Percentiles rank a stretch among this genome's conserved stretches.
phyloP scores from a whole-genome alignment of 2,113 vertebrate genomes.

The Melanotaenia duboulayi region DNA sequence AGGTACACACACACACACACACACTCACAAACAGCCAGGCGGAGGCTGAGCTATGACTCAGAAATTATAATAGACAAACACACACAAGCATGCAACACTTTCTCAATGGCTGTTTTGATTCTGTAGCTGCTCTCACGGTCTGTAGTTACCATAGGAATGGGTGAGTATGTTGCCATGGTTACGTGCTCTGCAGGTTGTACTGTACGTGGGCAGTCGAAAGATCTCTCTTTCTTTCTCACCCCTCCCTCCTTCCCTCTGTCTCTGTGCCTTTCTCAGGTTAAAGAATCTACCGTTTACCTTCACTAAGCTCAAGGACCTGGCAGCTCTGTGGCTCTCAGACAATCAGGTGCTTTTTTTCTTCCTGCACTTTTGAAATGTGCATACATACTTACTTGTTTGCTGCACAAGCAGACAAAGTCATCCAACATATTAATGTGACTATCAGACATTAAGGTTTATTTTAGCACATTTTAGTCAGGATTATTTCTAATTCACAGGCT shows the following conservation, averaged over 20 bases:
- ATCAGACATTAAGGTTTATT: background rate
- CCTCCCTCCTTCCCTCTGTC: background rate
- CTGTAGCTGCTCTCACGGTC: constrained; percentile 24
- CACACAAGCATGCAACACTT: constrained; percentile 14
- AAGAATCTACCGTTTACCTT: constrained; percentile 99
- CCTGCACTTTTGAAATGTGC: background rate
- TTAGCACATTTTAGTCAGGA: background rate
- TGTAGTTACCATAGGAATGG: constrained; percentile 60
- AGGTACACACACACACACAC: constrained; percentile 82
- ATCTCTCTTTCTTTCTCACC: constrained; percentile 43
- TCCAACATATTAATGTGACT: background rate
- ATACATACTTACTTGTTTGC: background rate
- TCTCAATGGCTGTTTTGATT: constrained; percentile 58
- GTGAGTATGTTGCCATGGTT: constrained; percentile 71
- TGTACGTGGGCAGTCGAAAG: constrained; percentile 62
- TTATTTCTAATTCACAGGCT: background rate
- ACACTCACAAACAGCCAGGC: background rate
- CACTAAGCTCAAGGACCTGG: constrained; percentile 97
- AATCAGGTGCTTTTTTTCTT: constrained; percentile 89
- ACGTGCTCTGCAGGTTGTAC: constrained; percentile 67
- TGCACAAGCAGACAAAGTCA: background rate
- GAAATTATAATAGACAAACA: constrained; percentile 12
- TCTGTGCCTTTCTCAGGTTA: constrained; percentile 82
- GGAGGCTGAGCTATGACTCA: constrained; percentile 27
- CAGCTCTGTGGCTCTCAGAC: constrained; percentile 99